Percentiles rank a stretch among this genome's conserved stretches.
phyloP scores from a whole-genome alignment of 2,797 vertebrate species.

The Gymnopithys bicolor region DNA sequence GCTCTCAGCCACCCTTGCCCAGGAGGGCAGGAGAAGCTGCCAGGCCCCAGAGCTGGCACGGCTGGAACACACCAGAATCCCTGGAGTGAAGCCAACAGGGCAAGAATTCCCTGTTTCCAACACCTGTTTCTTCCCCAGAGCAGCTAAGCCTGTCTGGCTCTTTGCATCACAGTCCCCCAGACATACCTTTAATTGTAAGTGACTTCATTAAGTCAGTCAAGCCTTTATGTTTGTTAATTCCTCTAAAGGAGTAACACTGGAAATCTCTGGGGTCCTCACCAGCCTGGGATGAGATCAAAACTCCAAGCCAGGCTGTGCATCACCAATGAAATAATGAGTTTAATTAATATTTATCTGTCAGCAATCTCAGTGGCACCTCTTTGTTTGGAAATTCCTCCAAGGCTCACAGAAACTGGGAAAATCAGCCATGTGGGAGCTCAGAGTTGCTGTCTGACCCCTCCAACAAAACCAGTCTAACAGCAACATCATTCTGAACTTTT shows the following conservation, averaged over 20 bases:
- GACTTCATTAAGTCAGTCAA: background rate
- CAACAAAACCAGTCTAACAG: background rate
- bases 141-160: background rate
- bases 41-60: fast-evolving
- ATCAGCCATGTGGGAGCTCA: background rate
- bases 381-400: background rate
- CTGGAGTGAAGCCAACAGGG: background rate
- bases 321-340: background rate
- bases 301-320: background rate
- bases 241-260: background rate
- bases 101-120: background rate
- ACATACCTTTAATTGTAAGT: background rate
- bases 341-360: background rate
- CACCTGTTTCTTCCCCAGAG: background rate
- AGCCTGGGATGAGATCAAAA: background rate
- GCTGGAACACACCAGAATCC: fast-evolving
- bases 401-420: background rate
- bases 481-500: background rate
- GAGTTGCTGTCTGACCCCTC: background rate
- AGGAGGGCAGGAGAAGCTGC: slow-evolving; percentile 12
- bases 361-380: background rate
- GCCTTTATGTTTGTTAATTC: background rate
- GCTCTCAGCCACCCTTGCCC: background rate
- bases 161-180: background rate
- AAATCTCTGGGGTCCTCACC: background rate